These are phyloP conservation scores for Phyllostomus discolor DNA, from an alignment of 2,113 vertebrate genomes.

Conservation along the genomic window DNA sequence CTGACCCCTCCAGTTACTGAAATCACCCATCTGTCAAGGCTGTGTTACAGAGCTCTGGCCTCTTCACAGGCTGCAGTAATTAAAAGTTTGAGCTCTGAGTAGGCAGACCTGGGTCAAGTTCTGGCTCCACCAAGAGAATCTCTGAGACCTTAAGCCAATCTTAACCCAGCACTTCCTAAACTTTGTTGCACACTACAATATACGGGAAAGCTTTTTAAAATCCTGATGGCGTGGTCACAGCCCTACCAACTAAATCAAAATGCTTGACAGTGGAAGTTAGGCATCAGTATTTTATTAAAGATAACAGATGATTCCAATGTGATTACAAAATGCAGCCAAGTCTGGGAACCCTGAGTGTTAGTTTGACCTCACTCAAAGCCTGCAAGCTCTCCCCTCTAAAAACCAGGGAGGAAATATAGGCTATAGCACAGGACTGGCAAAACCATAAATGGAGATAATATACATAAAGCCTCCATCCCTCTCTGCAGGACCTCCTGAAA, in stretches of 20 bases:
- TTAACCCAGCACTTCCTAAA: not conserved
- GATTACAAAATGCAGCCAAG: not conserved
- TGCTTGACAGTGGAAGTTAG: not conserved
- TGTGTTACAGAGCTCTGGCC: not conserved
- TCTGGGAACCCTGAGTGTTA: not conserved
- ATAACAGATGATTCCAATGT: not conserved
- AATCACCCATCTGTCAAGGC: not conserved
- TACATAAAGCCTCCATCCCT: not conserved
- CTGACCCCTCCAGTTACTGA: not conserved
- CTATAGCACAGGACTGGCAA: not conserved
- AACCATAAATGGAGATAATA: not conserved
- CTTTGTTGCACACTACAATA: not conserved
- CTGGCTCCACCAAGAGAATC: not conserved
- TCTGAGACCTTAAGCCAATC: not conserved
- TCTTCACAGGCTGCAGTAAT: not conserved
- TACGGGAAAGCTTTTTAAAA: not conserved
- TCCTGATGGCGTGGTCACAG: not conserved
- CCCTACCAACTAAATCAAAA: not conserved
- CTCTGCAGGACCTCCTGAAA: not conserved
- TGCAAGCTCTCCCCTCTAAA: not conserved
- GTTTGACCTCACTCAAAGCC: not conserved
- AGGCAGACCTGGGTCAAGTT: not conserved
- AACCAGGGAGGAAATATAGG: not conserved
- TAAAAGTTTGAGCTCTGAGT: not conserved
- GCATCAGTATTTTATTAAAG: not conserved